These are phyloP conservation scores for Cisticola juncidis DNA, from an alignment of 2,113 vertebrate species.

Conservation along the genomic window DNA sequence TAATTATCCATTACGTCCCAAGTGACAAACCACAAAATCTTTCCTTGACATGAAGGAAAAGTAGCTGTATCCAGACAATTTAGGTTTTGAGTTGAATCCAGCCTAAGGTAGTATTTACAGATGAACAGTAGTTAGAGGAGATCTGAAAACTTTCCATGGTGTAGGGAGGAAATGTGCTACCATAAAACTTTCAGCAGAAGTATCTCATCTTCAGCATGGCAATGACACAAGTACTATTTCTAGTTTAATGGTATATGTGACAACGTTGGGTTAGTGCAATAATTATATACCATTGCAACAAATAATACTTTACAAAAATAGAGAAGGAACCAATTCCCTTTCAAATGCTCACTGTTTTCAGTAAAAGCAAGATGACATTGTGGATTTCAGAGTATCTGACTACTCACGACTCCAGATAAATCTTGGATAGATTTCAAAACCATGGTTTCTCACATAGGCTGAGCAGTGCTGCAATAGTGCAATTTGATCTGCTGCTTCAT, in stretches of 20 bases:
- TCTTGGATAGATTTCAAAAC: neutral
- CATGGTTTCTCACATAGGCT: neutral
- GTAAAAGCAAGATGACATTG: neutral
- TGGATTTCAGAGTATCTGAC: neutral
- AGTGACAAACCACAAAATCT: neutral
- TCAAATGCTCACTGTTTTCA: neutral
- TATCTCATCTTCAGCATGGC: neutral
- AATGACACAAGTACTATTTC: slow-evolving; percentile 19
- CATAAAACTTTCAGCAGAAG: neutral
- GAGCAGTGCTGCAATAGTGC: accelerated
- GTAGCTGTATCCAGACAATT: neutral
- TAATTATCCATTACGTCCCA: neutral
- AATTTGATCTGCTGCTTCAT: neutral
- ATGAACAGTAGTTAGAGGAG: neutral
- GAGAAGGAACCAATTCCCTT: neutral
- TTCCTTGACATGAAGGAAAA: neutral
- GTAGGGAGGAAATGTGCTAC: neutral
- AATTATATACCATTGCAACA: neutral
- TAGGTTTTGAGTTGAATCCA: neutral
- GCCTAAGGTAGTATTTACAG: neutral
- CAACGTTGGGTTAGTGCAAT: neutral
- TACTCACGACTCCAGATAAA: neutral
- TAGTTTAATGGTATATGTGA: neutral
- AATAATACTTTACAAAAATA: neutral
- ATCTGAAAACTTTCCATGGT: neutral